A percentile compares a stretch with the other conserved stretches of the same genome.
These are phyloP conservation scores for Eulemur macaco DNA, from an alignment of 2,113 vertebrate genomes.

Conservation along the genomic window DNA sequence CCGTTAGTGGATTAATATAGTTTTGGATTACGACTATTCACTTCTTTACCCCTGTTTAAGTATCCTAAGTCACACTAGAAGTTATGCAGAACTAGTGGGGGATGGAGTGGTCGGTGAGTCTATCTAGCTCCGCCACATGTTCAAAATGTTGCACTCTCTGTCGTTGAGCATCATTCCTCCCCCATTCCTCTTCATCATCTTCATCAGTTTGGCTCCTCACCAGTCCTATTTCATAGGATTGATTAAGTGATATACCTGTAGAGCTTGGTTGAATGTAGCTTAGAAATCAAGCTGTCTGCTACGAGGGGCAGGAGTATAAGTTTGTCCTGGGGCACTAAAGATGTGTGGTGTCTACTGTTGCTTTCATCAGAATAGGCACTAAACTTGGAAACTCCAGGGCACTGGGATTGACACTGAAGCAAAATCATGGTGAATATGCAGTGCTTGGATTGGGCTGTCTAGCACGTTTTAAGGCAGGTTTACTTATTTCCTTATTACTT, in stretches of 20 bases:
- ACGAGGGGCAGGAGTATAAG: neutral
- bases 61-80: neutral
- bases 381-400: neutral
- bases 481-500: constrained; percentile 27
- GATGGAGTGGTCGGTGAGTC: neutral
- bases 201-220: neutral
- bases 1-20: neutral
- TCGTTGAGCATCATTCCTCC: neutral
- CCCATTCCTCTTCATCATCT: neutral
- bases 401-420: neutral
- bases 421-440: neutral
- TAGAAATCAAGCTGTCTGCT: constrained; percentile 12
- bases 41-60: neutral
- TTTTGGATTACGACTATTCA: neutral
- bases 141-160: neutral
- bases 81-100: neutral
- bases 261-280: neutral
- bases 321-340: neutral
- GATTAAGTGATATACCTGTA: neutral
- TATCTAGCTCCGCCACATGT: neutral
- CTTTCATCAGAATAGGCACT: neutral
- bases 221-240: neutral
- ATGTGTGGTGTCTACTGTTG: neutral
- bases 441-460: neutral
- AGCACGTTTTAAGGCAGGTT: neutral